Conservation (phyloP, 2,888 invertebrate genomes). For the Apoda limacodes region DNA sequence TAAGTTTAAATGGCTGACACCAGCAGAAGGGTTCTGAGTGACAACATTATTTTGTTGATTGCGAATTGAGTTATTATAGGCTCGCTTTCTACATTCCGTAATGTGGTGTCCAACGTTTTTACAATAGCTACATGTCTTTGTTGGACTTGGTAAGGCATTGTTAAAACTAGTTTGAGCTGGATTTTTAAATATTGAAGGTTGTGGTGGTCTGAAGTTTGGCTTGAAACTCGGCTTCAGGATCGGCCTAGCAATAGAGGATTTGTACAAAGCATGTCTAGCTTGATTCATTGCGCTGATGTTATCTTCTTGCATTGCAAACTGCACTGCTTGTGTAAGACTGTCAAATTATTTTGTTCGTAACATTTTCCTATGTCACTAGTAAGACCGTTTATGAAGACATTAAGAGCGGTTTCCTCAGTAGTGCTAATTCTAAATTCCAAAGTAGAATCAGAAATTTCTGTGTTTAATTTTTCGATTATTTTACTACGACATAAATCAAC, state of each 20-base stretch:
- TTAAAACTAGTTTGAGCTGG: background rate
- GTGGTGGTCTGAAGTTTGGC: background rate
- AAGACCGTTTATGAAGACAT: conserved; percentile 24
- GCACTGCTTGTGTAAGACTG: conserved; percentile 10
- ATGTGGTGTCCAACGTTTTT: conserved; percentile 11
- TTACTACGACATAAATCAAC: conserved; percentile 21
- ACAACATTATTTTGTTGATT: too few species aligned
- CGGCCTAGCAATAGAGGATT: background rate
- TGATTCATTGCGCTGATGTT: conserved; percentile 13
- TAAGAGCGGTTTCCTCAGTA: conserved; percentile 22
- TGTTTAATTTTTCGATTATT: conserved; percentile 21
- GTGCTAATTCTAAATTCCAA: conserved; percentile 14
- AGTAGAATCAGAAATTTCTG: conserved; percentile 16
- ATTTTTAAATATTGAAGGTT: background rate
- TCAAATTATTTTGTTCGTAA: conserved; percentile 18
- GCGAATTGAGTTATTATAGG: conserved; percentile 11
- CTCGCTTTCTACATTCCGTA: conserved; percentile 12
- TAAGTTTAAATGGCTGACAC: conserved; percentile 15
- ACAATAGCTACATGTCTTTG: conserved; percentile 11
- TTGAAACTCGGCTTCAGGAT: too few species aligned
- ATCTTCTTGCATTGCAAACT: conserved; percentile 16
- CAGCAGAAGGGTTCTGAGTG: conserved; percentile 3
- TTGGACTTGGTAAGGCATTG: background rate
- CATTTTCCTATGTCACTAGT: conserved; percentile 21
- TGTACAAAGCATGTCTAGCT: conserved; percentile 10